Base-by-base conservation (phyloP, 2,113 vertebrate genomes). In the Electrona antarctica region DNA sequence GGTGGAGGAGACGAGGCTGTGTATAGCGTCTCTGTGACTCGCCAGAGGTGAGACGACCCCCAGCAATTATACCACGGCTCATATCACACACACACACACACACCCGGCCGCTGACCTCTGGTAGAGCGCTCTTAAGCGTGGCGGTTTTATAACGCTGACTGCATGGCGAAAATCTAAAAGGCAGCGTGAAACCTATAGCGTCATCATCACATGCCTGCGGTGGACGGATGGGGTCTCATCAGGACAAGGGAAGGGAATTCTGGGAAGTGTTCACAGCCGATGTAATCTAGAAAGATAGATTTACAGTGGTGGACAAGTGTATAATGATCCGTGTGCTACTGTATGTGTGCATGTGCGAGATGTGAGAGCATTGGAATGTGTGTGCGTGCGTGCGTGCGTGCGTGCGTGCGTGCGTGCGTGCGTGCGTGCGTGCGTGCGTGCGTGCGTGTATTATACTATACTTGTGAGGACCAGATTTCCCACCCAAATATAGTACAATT, bases 71-170 rank as follows among this genome's bases (percentile, higher is more conserved):
- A 63, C 46, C 45, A 12, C 60, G 12, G 63, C 49, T 75, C 60
- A 82, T 66, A 74, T 75, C 63, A 54, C 64, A 85, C 78, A 82
- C 78, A 21, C 21, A 21, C 21, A 21, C 21, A 21, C 21, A 21
- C 21, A 21, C 21, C 78, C 73, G 72, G 72, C 3, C 71, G 66
- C 61, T 72, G 64, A 86, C 77, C 77, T 85, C 65, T 52, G 61
- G 48, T 13, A 7, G 41, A 28, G 46, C 69, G 8, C 55, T 15
- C 69, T 60, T 59, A 67, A 79, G 29, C 73, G 1, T 14, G 64
- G 79, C 67, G 75, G 14, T 79, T 82, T 82, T 68, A 62, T 82
- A 80, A 69, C 67, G 54, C 68, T 66, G 80, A 74, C 61, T 67
- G n/a, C n/a, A n/a, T n/a, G 66, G 71, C 73, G 64, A 58, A 68